A percentile compares a stretch with the other conserved stretches of the same genome.
These are phyloP conservation scores for Phoxinus phoxinus DNA, from an alignment of 2,113 vertebrate genomes.

Conservation along the genomic window DNA sequence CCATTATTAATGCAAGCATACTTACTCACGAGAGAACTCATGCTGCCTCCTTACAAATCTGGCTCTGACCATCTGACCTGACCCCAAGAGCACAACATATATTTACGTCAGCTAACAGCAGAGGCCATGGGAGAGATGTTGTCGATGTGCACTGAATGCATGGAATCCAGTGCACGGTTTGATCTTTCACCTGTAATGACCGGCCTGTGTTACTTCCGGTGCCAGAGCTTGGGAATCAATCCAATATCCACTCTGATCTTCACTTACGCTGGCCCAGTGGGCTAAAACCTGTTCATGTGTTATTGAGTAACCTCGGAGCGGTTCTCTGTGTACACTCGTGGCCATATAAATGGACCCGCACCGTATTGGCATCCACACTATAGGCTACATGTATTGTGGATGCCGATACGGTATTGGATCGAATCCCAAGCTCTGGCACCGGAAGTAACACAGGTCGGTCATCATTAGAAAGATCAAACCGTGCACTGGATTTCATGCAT, in stretches of 20 bases:
- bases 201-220: background rate
- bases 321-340: background rate
- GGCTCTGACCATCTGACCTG: background rate
- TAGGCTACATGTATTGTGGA: too few relatives aligned
- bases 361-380: too few relatives aligned
- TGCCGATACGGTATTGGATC: background rate
- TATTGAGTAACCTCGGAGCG: background rate
- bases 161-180: constrained; percentile 12
- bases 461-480: constrained; percentile 43
- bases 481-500: background rate
- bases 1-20: background rate
- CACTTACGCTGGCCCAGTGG: background rate
- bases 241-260: constrained; percentile 5
- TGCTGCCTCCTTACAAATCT: constrained; percentile 5
- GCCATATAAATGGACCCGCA: background rate
- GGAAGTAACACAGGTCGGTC: constrained; percentile 5
- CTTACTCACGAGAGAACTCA: constrained; percentile 28
- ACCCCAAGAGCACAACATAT: background rate
- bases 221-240: background rate
- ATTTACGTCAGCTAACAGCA: constrained; percentile 9
- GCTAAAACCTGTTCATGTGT: background rate
- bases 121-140: constrained; percentile 13
- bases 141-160: constrained; percentile 5
- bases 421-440: background rate
- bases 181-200: constrained; percentile 44